phyloP scores from a whole-genome alignment of 2,113 vertebrate genomes.

The Trogon surrucura region DNA sequence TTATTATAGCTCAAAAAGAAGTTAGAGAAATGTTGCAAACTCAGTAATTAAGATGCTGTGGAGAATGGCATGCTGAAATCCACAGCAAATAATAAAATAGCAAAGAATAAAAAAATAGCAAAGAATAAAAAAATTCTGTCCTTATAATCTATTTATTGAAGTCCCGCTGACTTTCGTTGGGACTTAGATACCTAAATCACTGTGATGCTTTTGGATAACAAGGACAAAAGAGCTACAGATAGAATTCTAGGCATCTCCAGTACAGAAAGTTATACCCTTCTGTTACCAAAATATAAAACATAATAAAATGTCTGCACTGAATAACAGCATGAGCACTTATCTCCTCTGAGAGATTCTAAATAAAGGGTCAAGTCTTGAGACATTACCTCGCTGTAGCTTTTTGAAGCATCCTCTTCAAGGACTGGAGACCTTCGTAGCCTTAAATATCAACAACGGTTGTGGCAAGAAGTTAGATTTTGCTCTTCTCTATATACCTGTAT shows the following conservation, averaged over 20 bases:
- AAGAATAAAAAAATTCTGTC: background rate
- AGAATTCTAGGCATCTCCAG: background rate
- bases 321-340: background rate
- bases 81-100: background rate
- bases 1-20: background rate
- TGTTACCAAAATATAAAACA: background rate
- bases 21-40: background rate
- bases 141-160: conserved; percentile 40
- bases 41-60: background rate
- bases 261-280: background rate
- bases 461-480: background rate
- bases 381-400: background rate
- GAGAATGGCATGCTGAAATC: background rate
- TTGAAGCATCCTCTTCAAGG: background rate
- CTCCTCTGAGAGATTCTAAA: background rate
- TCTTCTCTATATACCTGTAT: background rate
- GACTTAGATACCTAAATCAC: background rate
- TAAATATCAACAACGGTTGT: background rate
- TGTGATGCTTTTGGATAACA: conserved; percentile 4
- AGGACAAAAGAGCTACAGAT: background rate
- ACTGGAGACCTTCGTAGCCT: background rate
- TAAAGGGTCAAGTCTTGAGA: background rate
- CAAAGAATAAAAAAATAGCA: too few species aligned
- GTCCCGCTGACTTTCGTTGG: background rate
- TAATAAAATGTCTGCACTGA: background rate